A percentile compares a stretch with the other conserved stretches of the same genome.
phyloP scores from a whole-genome alignment of 2,797 vertebrate species.

The Tenualosa ilisha region DNA sequence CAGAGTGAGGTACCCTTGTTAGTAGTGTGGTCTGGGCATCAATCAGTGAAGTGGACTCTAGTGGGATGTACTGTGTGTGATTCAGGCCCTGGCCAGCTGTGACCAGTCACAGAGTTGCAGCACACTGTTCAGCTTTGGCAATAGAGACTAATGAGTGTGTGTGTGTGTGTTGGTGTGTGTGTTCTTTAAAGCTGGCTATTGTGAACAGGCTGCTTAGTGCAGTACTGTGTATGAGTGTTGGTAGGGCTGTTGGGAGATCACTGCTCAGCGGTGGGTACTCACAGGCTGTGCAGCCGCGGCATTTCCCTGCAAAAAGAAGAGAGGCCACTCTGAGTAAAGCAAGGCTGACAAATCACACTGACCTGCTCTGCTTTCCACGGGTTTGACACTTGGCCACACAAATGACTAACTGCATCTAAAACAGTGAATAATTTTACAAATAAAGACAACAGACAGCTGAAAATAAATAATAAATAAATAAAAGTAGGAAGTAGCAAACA shows the following conservation, averaged over 20 bases:
- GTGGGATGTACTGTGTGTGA: too few species aligned
- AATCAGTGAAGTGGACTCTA: neutral
- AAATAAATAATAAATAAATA: neutral
- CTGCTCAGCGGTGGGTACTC: slow-evolving; percentile 65
- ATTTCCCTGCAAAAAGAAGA: slow-evolving; percentile 75
- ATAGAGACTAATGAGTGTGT: neutral
- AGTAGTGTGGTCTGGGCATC: neutral
- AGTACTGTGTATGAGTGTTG: neutral
- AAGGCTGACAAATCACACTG: neutral
- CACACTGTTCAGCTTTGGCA: neutral
- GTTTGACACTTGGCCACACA: neutral
- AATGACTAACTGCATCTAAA: neutral
- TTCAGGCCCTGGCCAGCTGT: neutral
- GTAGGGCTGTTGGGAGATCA: neutral
- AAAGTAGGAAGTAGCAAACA: neutral
- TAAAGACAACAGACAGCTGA: neutral
- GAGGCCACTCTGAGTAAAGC: slow-evolving; percentile 16
- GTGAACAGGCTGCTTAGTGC: neutral
- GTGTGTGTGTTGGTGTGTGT: neutral
- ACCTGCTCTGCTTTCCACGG: neutral
- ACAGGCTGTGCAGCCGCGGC: slow-evolving; percentile 83
- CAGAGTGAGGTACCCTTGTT: too few species aligned
- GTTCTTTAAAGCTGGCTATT: neutral
- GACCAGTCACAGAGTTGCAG: too few species aligned
- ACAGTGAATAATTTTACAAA: neutral